phyloP scores from a whole-genome alignment of 1,140 invertebrate species.

The Helicorthomorpha holstii region DNA sequence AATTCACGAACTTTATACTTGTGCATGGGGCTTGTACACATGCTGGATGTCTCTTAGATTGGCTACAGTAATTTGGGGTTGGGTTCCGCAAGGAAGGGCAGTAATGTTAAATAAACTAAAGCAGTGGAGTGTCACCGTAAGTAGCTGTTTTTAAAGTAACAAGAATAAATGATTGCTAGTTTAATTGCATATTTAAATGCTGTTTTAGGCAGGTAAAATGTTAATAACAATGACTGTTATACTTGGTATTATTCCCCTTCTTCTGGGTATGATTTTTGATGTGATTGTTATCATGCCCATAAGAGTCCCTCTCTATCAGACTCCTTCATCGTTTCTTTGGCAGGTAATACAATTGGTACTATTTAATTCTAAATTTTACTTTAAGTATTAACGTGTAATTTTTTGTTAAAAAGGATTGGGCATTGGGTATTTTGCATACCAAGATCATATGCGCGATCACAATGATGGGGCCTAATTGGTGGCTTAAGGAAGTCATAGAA shows the following conservation, averaged over 20 bases:
- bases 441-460: constrained; percentile 95
- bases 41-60: constrained; percentile 73
- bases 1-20: constrained; percentile 90
- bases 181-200: too few species aligned
- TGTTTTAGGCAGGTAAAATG: constrained; percentile 27
- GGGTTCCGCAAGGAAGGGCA: constrained; percentile 69
- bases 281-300: constrained; percentile 80
- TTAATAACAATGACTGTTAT: constrained; percentile 54
- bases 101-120: constrained; percentile 53
- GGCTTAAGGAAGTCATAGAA: constrained; percentile 74
- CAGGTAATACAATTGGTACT: constrained; percentile 24
- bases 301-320: constrained; percentile 81
- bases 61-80: constrained; percentile 56
- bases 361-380: constrained; percentile 9
- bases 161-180: too few species aligned
- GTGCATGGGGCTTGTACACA: constrained; percentile 80
- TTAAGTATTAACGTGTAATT: constrained; percentile 5
- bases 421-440: constrained; percentile 85
- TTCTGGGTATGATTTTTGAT: constrained; percentile 82
- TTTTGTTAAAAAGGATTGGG: constrained; percentile 58
- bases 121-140: constrained; percentile 41
- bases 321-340: constrained; percentile 76
- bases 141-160: too few species aligned
- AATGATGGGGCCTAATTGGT: constrained; percentile 96
- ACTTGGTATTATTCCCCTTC: constrained; percentile 74